These are phyloP conservation scores for Indicator indicator DNA, from an alignment of 2,113 vertebrate species.

Conservation along the genomic window DNA sequence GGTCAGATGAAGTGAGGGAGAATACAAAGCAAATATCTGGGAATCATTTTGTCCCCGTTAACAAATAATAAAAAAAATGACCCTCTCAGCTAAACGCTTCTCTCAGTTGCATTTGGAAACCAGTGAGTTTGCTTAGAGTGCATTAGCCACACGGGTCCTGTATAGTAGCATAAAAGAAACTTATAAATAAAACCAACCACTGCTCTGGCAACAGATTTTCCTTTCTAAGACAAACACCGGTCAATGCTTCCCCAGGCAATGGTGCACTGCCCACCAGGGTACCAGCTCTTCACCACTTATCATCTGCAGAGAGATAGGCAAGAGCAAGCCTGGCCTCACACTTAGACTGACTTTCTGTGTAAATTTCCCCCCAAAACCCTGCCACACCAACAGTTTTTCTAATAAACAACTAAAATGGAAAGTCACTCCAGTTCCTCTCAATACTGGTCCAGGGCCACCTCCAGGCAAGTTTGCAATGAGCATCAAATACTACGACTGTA, in stretches of 20 bases:
- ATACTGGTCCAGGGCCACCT: neutral
- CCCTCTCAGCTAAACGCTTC: neutral
- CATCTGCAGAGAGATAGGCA: rapidly evolving
- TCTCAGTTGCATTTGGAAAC: neutral
- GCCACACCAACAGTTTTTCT: neutral
- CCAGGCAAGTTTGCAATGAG: neutral
- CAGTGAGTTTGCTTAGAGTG: neutral
- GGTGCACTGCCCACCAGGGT: rapidly evolving
- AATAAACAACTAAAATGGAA: neutral
- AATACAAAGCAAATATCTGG: neutral
- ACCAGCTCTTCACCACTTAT: neutral
- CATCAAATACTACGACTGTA: neutral
- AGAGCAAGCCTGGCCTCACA: neutral
- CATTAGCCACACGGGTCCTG: neutral
- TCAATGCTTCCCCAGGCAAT: neutral
- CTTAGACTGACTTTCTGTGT: neutral
- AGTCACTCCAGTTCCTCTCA: neutral
- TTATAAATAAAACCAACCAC: neutral
- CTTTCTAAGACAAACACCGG: neutral
- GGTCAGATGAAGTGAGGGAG: neutral
- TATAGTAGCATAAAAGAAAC: neutral
- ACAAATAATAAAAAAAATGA: neutral
- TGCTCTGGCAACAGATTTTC: neutral
- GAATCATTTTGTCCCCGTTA: neutral
- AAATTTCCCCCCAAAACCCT: neutral